Evolutionary conservation across 2,113 vertebrate genomes (phyloP).

Genomic region (Danionella cerebrum): DNA sequence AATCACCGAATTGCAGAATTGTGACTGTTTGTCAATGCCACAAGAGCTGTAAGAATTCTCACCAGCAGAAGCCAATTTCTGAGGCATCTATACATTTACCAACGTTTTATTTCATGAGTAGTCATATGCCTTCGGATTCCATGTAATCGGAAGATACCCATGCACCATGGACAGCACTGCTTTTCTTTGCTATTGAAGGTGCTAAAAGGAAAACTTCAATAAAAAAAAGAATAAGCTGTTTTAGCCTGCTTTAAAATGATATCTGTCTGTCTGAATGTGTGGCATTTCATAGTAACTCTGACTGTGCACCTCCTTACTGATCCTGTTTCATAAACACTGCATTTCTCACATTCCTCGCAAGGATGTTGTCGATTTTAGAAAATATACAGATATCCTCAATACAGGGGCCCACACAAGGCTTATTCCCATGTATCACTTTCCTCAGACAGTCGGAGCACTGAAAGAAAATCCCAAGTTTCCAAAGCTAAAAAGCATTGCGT

Average conservation of each 20-base stretch:
- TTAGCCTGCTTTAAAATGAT: constrained; percentile 15
- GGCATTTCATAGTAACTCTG: neutral
- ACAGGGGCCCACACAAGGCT: neutral
- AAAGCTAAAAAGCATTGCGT: neutral
- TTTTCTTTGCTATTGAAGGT: constrained; percentile 15
- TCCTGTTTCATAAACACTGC: constrained; percentile 21
- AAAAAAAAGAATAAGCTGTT: constrained; percentile 6
- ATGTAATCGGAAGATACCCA: neutral
- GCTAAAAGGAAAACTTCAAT: constrained; percentile 20
- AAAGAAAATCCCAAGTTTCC: neutral
- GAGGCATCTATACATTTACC: constrained; percentile 8
- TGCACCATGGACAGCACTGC: neutral
- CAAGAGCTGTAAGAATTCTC: constrained; percentile 27
- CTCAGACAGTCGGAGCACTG: neutral
- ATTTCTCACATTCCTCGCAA: constrained; percentile 20
- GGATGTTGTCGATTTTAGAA: constrained; percentile 15
- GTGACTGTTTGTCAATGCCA: constrained; percentile 18
- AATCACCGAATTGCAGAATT: constrained; percentile 20
- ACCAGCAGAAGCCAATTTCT: neutral
- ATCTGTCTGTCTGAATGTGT: neutral
- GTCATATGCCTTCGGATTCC: neutral
- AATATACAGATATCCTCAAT: constrained; percentile 21
- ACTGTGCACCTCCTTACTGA: neutral
- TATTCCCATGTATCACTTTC: neutral
- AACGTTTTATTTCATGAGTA: neutral